Base-by-base conservation (phyloP, 2,888 invertebrate species). In the Sinodicranocentrus sp. region DNA sequence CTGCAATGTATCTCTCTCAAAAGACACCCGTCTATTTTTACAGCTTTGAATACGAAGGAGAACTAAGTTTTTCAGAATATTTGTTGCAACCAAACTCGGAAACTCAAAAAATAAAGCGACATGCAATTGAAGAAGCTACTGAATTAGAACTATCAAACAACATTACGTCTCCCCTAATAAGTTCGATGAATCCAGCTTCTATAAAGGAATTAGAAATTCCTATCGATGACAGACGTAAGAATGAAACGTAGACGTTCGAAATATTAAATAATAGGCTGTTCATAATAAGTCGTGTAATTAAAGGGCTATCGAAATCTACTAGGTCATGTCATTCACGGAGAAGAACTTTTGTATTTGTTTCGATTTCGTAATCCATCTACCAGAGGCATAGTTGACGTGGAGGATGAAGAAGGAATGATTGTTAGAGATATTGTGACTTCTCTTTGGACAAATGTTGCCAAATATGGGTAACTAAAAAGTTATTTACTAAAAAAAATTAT, bases 281-380 rank as follows among this genome's bases (percentile, higher is more conserved):
- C n/a, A n/a, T n/a, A n/a, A n/a, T n/a, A n/a, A n/a, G n/a, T n/a
- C n/a, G n/a, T n/a, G n/a, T n/a, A n/a, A n/a, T n/a, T n/a, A n/a
- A n/a, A n/a, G n/a, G n/a, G n/a, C n/a, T n/a, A n/a, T n/a, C n/a
- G n/a, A n/a, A n/a, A n/a, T n/a, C 33, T 33, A 19, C 19, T 17
- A 85, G 85, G 84, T 19, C 85, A 86, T n/a, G 87, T 87, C 3
- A 86, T 86, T 10, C 87, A 86, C 28, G 86, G 86, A 15, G 87
- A 87, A 43, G 87, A 87, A 44, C 75, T 87, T 2, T 57, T 87
- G n/a, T 87, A 87, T 44, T 44, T 87, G 0, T 87, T 87, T 48
- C 86, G 86, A 10, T 87, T 86, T 28, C 44, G 85, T 17, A 86
- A 87, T 52, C 87, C 87, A 0, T 79, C 85, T 2, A 87, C 86